phyloP scores from a whole-genome alignment of 2,888 invertebrate genomes.

The Pherbina coryleti region DNA sequence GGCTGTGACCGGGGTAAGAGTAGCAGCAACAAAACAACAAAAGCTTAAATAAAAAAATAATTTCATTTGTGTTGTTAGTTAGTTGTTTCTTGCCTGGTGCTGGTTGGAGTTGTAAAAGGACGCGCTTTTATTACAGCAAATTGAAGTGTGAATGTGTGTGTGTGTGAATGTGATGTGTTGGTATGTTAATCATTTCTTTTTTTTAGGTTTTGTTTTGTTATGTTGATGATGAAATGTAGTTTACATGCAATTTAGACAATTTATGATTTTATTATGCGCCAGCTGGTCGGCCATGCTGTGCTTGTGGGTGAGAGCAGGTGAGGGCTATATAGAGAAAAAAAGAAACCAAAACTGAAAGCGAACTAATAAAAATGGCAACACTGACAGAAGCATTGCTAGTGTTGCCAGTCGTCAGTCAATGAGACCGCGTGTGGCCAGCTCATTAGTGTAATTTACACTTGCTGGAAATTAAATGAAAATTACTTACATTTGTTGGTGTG shows the following conservation, averaged over 20 bases:
- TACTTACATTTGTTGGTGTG: neutral
- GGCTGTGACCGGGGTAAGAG: neutral
- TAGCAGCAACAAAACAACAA: slow-evolving; percentile 4
- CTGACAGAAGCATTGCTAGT: slow-evolving; percentile 49
- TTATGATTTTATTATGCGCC: slow-evolving; percentile 51
- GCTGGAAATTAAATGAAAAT: slow-evolving; percentile 52
- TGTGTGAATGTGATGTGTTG: neutral
- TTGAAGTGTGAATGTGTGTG: neutral
- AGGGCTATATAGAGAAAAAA: neutral
- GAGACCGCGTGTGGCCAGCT: slow-evolving; percentile 44
- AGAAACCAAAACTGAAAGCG: slow-evolving; percentile 23
- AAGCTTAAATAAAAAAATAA: neutral
- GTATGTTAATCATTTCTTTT: neutral
- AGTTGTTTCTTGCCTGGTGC: neutral
- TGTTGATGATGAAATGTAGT: slow-evolving; percentile 57
- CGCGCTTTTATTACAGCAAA: neutral
- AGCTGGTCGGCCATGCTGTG: neutral
- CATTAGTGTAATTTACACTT: slow-evolving; percentile 63
- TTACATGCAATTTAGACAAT: slow-evolving; percentile 55
- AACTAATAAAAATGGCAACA: slow-evolving; percentile 38
- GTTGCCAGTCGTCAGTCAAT: neutral
- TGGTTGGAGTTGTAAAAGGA: neutral
- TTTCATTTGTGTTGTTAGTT: neutral
- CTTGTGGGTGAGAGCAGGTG: too few species aligned
- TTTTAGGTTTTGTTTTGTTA: neutral